These are phyloP conservation scores for Nemurella pictetii DNA, from an alignment of 2,888 invertebrate species.

Conservation along the genomic window DNA sequence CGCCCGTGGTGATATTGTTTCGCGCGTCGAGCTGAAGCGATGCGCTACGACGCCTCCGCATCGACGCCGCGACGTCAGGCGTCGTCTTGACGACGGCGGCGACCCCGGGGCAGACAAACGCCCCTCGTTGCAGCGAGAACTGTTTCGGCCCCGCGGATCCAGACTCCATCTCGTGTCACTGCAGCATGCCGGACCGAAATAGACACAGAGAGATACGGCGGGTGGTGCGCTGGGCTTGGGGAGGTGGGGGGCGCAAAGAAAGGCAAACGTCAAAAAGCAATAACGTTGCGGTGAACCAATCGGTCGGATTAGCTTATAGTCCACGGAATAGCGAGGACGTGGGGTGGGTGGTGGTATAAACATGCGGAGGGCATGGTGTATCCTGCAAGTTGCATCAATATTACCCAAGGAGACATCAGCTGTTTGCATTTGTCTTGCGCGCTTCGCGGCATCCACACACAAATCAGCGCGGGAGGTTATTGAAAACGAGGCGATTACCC, in stretches of 20 bases:
- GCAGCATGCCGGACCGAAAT: not conserved
- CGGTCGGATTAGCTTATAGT: not conserved
- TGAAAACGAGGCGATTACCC: no score
- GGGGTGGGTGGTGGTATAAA: not conserved
- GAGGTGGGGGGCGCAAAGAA: not conserved
- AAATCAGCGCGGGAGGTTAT: no score
- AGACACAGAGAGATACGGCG: not conserved
- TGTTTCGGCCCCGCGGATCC: not conserved
- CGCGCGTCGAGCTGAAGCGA: no score
- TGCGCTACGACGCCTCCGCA: no score
- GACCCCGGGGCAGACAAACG: not conserved
- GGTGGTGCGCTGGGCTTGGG: not conserved
- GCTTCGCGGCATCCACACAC: no score
- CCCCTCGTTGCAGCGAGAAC: not conserved
- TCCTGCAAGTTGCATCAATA: no score
- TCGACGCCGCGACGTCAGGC: not conserved
- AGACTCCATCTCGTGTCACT: not conserved
- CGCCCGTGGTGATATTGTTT: no score
- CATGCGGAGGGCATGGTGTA: no score
- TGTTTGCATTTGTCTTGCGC: no score
- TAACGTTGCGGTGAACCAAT: not conserved
- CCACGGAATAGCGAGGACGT: not conserved
- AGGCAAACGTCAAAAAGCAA: constrained; percentile 9
- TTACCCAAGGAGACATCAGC: no score
- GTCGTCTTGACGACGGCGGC: not conserved